phyloP scores from a whole-genome alignment of 2,113 vertebrate species.

The Gymnocephalus cernua region DNA sequence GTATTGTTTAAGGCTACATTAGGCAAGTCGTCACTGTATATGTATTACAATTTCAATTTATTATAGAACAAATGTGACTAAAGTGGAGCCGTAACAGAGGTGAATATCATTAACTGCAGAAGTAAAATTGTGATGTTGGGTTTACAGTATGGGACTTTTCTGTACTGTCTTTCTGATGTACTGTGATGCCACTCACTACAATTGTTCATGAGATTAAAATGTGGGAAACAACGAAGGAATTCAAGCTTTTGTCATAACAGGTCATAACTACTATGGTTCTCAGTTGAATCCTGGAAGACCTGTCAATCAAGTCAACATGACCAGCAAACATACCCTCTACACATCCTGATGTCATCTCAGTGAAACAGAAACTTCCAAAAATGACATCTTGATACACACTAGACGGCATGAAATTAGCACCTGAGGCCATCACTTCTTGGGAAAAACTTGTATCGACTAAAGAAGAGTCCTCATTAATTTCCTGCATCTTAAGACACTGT shows the following conservation, averaged over 20 bases:
- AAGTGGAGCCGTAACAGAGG: neutral
- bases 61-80: neutral
- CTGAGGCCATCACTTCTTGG: neutral
- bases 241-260: neutral
- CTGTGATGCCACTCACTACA: neutral
- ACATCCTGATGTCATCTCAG: neutral
- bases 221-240: neutral
- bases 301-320: neutral
- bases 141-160: neutral
- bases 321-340: neutral
- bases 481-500: neutral
- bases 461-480: neutral
- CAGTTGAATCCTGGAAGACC: neutral
- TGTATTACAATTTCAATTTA: conserved; percentile 15
- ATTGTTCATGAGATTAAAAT: neutral
- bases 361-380: neutral
- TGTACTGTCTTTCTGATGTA: neutral
- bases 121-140: neutral
- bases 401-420: neutral
- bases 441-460: neutral
- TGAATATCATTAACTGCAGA: neutral
- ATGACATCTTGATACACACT: neutral
- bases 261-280: neutral
- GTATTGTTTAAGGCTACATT: conserved; percentile 8
- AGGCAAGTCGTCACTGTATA: neutral